These are phyloP conservation scores for Imbricaverruca yamaguchii DNA, from an alignment of 2,888 invertebrate species.

Conservation along the genomic window DNA sequence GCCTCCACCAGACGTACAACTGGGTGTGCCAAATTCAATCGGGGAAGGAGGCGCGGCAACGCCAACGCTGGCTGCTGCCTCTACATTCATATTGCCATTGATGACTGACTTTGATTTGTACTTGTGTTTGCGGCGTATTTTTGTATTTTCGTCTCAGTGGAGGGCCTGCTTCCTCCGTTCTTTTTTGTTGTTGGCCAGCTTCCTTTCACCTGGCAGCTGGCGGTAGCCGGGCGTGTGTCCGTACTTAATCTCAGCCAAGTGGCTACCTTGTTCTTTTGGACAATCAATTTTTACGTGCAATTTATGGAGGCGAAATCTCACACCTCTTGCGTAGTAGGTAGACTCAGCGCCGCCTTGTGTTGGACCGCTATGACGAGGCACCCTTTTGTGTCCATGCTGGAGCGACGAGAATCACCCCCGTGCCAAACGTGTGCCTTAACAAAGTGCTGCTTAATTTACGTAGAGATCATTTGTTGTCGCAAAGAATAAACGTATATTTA, in stretches of 20 bases:
- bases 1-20: not conserved
- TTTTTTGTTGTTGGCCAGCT: constrained; percentile 1
- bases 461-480: not conserved
- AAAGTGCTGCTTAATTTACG: constrained; percentile 8
- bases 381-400: not conserved
- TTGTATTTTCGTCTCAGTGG: not conserved
- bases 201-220: constrained; percentile 12
- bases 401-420: not conserved
- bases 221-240: not conserved
- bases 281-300: not conserved
- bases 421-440: constrained; percentile 22
- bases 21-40: not conserved
- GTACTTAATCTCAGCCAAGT: constrained; percentile 12
- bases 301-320: constrained; percentile 11
- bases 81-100: constrained; percentile 7
- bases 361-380: not conserved
- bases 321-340: not conserved
- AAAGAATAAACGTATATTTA: constrained; percentile 16
- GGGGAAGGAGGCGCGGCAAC: not conserved
- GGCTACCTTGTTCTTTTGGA: not conserved
- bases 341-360: not conserved
- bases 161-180: not conserved
- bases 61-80: not conserved
- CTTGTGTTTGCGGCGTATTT: constrained; percentile 14
- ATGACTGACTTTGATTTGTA: not conserved